Evolutionary conservation across 2,888 invertebrate species (phyloP), one percentile per base, ranked within the genome.

Genomic region (Alentia gelatinosa): DNA sequence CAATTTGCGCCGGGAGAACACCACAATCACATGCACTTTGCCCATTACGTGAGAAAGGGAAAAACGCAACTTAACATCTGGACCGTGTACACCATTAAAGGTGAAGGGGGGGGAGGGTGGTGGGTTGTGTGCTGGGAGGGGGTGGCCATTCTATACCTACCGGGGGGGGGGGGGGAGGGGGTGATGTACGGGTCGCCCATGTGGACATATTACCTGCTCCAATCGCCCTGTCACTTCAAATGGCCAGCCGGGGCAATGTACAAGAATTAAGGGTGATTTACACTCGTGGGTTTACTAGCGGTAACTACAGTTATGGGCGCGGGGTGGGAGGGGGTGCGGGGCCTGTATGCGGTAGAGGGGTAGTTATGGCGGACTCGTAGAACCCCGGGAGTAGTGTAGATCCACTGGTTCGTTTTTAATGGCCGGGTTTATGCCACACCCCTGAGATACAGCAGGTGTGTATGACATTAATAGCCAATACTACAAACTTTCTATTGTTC

Each of bases 1-100:
- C 86, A 86, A 86, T 86, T 86, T 86, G 35, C n/a, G 50, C 33
- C 35, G 33, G 5, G 23, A 40, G 86, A 42, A 86, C 35, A 35
- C 50, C 47, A n/a, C 47, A 86, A 86, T 86, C 47, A 86, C 86
- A 47, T 86, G 86, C 86, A 42, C 86, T 50, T 42, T 33, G 26
- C 12, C 86, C 86, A 86, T 86, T 86, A 86, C 33, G 47, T 26
- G 86, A 19, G n/a, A n/a, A 33, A 15, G 47, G 30, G 19, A 47
- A 47, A 47, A 86, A 26, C 26, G 37, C 79, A 39, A 15, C 19
- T 26, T 37, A 79, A 79, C 79, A 79, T 79, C 79, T 79, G 79
- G 79, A 39, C 79, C 12, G 37, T 35, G 35, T 39, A 4, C 79
- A 39, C 37, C 79, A 79, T 79, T 79, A 79, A 9, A 30, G 26